These are phyloP conservation scores for Lycophotia porphyrea DNA, from an alignment of 2,888 invertebrate species.

Conservation along the genomic window DNA sequence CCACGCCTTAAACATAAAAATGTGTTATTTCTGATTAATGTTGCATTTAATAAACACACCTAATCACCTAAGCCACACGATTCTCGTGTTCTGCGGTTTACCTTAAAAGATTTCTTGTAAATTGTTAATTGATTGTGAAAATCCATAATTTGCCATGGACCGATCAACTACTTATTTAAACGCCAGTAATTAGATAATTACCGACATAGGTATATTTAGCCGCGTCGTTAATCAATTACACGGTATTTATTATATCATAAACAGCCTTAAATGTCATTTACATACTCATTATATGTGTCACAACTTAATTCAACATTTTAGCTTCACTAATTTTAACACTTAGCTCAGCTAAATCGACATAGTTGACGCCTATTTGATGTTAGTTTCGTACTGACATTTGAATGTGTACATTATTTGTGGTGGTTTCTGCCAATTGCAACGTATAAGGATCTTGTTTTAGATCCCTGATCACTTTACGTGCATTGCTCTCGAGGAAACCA, in stretches of 20 bases:
- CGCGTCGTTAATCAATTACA: slow-evolving; percentile 40
- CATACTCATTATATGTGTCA: neutral
- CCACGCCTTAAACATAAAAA: slow-evolving; percentile 32
- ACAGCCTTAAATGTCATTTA: slow-evolving; percentile 2
- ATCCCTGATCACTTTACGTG: slow-evolving; percentile 11
- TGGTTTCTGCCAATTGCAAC: neutral
- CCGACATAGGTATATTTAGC: slow-evolving; percentile 18
- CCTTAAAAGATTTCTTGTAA: slow-evolving; percentile 44
- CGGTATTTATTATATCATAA: slow-evolving; percentile 27
- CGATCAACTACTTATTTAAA: too few species aligned
- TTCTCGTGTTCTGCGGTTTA: slow-evolving; percentile 75
- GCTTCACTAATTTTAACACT: neutral
- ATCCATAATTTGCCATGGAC: slow-evolving; percentile 29
- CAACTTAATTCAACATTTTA: neutral
- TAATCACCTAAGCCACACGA: slow-evolving; percentile 69
- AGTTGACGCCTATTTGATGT: slow-evolving; percentile 28
- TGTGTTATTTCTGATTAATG: slow-evolving; percentile 35
- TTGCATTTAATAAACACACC: slow-evolving; percentile 40
- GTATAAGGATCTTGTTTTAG: slow-evolving; percentile 29
- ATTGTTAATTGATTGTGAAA: slow-evolving; percentile 53
- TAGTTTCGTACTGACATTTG: neutral
- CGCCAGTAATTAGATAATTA: slow-evolving; percentile 13
- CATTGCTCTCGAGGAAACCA: slow-evolving; percentile 13
- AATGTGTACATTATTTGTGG: slow-evolving; percentile 13
- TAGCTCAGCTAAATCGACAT: slow-evolving; percentile 15